Base-by-base conservation (phyloP, 1,140 invertebrate genomes). In the Aphelinus atriplicis region DNA sequence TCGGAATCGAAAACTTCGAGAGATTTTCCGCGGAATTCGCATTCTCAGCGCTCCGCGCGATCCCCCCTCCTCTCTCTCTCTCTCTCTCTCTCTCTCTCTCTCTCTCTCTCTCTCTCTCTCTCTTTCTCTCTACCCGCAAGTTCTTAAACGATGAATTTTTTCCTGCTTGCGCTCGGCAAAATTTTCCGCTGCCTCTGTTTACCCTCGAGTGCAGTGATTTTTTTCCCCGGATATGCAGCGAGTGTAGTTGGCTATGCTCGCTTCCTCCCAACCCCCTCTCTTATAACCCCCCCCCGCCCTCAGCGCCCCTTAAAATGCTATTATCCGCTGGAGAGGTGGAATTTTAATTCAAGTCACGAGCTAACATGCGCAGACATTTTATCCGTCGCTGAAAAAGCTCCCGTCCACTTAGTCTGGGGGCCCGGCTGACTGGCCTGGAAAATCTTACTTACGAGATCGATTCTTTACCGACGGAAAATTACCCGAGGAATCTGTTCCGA, bases 301-400 rank as follows among this genome's bases (percentile, higher is more conserved):
- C 58, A 0, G 66, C 7, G 43, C 51, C 56, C 3, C 48, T 71
- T 63, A 61, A 71, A 71, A 63, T 7, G 50, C 60, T 47, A 71
- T 63, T 56, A 63, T 63, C 60, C 51, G 53, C 26, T 9, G 9
- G 43, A 43, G 55, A 47, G 58, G n/a, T 51, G 53, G 71, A 73
- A 73, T 73, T 73, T 73, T 73, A 73, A 73, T 73, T 73, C 71
- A 65, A 73, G 71, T 65, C 71, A 73, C 71, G 71, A 68, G 66
- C 55, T 47, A 3, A n/a, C 42, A 7, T 26, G 3, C 26, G 43
- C 43, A 55, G 69, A 63, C 51, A 55, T 64, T 71, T 71, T 71
- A 71, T 71, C 47, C 68, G 9, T n/a, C 58, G 42, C 62, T 61
- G 50, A 71, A 66, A 45, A n/a, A 60, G 67, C n/a, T 42, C 9